Evolutionary conservation across 2,113 vertebrate species (phyloP), one percentile per base, ranked within the genome.

Genomic region (Brachypteracias leptosomus): DNA sequence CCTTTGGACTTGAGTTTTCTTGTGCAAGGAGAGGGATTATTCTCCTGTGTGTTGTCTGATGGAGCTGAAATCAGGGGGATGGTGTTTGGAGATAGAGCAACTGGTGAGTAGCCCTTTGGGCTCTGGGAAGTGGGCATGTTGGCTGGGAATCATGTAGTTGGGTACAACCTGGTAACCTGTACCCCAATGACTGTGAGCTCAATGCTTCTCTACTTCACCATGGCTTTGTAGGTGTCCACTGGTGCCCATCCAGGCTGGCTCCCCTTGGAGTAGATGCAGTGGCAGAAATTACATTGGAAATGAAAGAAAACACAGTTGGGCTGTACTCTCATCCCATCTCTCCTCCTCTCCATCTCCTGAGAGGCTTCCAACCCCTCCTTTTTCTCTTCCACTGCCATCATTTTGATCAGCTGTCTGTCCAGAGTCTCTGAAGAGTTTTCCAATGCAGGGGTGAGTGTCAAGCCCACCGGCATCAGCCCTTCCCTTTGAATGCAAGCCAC

Each of bases 61-160:
- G 58, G 66, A 58, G 24, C 59, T 73, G 75, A 15, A 63, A 42
- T 33, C 26, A 6, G 9, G 44, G 4, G 9, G 24, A 2, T 11
- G n/a, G 13, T 12, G 11, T 46, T 76, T 16, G 13, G 36, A 33
- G 51, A 26, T 3, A 4, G 33, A 91, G 66, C 14, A 9, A 8
- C 7, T 7, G 25, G 35, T 42, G 51, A 74, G 73, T 28, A 36
- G 54, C 24, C 16, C 33, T 44, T 8, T n/a, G 65, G 63, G 54
- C 29, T 42, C n/a, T 62, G 77, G 47, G 29, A 5, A 21, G 6
- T 9, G 12, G 38, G 31, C 2, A 11, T 0, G 0, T 9, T 10
- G 52, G 28, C 7, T 86, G 85, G 57, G 85, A 62, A 38, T 42
- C 5, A 2, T 5, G 16, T 18, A 24, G 26, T 3, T 86, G 57